Conservation (phyloP, 2,113 vertebrate species). For the Trichomycterus rosablanca region DNA sequence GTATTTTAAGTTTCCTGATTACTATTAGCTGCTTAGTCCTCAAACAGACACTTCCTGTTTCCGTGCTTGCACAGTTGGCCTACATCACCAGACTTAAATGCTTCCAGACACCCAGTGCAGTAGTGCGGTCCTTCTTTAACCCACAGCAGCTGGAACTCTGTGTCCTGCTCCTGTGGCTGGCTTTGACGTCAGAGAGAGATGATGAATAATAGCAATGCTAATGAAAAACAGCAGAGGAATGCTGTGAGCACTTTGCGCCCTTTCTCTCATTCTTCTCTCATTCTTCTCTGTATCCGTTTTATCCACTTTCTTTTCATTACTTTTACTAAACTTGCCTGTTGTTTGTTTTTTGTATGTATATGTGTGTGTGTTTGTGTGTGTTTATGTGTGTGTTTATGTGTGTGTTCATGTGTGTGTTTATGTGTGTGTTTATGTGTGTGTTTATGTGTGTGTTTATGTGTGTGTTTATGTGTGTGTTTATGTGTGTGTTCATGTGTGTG, state of each 20-base stretch:
- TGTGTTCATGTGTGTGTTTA: too few relatives aligned
- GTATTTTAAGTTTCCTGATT: background rate
- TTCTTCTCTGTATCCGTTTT: too few relatives aligned
- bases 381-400: too few relatives aligned
- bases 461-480: too few relatives aligned
- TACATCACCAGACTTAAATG: constrained; percentile 3
- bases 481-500: too few relatives aligned
- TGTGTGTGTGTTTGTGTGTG: too few relatives aligned
- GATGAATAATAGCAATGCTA: constrained; percentile 27
- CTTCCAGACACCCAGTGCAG: constrained; percentile 23
- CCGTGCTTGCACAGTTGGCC: background rate
- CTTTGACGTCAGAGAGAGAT: constrained; percentile 27
- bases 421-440: too few relatives aligned
- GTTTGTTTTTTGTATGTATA: too few relatives aligned
- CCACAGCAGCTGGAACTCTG: constrained; percentile 25
- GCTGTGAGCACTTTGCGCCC: background rate
- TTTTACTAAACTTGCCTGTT: too few relatives aligned
- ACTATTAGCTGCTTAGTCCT: background rate
- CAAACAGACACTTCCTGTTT: constrained; percentile 26
- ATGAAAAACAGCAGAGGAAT: constrained; percentile 30
- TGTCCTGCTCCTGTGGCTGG: constrained; percentile 23
- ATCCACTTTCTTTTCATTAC: too few relatives aligned
- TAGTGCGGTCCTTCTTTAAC: background rate
- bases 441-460: too few relatives aligned
- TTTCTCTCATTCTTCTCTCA: background rate